Conservation (phyloP, 2,888 invertebrate species). For the Oeneis ivallda region DNA sequence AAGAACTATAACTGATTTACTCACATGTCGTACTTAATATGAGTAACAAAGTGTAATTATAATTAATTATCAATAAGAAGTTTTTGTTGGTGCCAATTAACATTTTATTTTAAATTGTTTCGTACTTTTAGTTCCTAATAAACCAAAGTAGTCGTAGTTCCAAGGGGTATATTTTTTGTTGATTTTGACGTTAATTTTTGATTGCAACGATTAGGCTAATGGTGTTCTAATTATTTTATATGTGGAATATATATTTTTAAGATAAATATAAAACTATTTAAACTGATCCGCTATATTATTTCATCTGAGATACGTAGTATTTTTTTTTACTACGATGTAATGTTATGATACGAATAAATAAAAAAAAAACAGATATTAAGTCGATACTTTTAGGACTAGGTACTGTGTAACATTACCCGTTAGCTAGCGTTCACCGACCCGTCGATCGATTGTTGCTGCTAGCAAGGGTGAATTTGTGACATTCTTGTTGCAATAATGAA, state of each 20-base stretch:
- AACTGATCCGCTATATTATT: conserved; percentile 12
- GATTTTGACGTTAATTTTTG: conserved; percentile 42
- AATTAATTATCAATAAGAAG: not conserved
- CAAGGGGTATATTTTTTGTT: conserved; percentile 44
- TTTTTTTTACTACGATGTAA: too few species aligned
- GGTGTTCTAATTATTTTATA: conserved; percentile 18
- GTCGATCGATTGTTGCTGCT: too few species aligned
- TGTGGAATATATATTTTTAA: conserved; percentile 24
- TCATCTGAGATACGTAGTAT: not conserved
- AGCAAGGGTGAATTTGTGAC: too few species aligned
- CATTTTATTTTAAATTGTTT: conserved; percentile 24
- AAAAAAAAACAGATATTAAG: too few species aligned
- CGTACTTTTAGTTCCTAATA: conserved; percentile 49
- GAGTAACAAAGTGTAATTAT: too few species aligned
- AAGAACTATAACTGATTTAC: too few species aligned
- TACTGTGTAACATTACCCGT: too few species aligned
- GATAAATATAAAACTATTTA: conserved; percentile 30
- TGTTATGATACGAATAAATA: too few species aligned
- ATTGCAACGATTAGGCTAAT: conserved; percentile 21
- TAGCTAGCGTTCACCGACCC: too few species aligned
- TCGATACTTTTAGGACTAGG: too few species aligned
- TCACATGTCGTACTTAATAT: too few species aligned
- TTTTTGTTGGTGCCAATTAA: conserved; percentile 27
- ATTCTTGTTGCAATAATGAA: too few species aligned
- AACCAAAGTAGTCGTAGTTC: conserved; percentile 50